These are phyloP conservation scores for Polia nebulosa DNA, from an alignment of 2,888 invertebrate species.

Conservation along the genomic window DNA sequence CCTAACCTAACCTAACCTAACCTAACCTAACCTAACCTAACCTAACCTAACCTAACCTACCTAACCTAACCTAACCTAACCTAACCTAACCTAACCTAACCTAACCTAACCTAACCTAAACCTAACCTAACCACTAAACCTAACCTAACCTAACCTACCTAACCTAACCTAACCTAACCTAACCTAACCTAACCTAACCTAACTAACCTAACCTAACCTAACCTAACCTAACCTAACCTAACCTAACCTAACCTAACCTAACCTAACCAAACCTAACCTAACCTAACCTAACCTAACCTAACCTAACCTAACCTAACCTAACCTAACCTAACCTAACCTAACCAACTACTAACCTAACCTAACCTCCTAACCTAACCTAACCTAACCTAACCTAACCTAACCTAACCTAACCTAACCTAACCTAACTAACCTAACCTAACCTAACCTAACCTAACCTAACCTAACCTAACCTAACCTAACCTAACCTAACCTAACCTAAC, in stretches of 20 bases:
- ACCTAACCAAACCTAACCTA: constrained; percentile 51
- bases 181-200: constrained; percentile 41
- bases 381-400: too few relatives aligned
- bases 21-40: neutral
- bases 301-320: constrained; percentile 49
- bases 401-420: too few relatives aligned
- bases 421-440: too few relatives aligned
- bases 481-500: too few relatives aligned
- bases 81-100: neutral
- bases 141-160: neutral
- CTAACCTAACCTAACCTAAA: constrained; percentile 1
- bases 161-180: constrained; percentile 18
- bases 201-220: constrained; percentile 46
- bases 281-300: constrained; percentile 52
- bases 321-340: constrained; percentile 1
- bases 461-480: too few relatives aligned
- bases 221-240: constrained; percentile 46
- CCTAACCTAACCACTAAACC: neutral
- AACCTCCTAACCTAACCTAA: too few relatives aligned
- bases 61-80: constrained; percentile 1
- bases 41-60: constrained; percentile 1
- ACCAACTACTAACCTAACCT: too few relatives aligned
- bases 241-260: constrained; percentile 50
- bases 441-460: too few relatives aligned
- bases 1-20: neutral